Evolutionary conservation across 2,113 vertebrate species (phyloP).

Genomic region (Bubalus kerabau): DNA sequence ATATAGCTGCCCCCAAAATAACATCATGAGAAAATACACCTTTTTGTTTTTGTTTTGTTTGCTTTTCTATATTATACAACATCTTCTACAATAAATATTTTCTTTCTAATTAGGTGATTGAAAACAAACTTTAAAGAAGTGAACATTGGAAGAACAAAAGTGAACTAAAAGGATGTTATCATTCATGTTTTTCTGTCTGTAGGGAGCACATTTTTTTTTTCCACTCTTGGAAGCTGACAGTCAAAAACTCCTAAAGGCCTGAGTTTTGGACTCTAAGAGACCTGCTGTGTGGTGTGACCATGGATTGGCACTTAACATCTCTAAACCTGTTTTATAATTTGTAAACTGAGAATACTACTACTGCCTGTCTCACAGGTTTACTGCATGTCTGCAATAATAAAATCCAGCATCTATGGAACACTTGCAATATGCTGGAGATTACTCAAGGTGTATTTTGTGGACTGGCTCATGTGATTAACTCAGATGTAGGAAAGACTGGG

Average conservation of each 20-base stretch:
- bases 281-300: not conserved
- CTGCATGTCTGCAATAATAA: not conserved
- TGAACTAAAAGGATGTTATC: not conserved
- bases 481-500: too few species aligned
- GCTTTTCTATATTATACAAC: not conserved
- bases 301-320: not conserved
- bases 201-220: too few species aligned
- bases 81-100: not conserved
- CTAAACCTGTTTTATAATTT: not conserved
- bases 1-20: not conserved
- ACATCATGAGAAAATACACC: not conserved
- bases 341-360: not conserved
- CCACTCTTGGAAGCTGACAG: not conserved
- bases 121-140: not conserved
- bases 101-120: not conserved
- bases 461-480: too few species aligned
- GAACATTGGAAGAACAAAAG: not conserved
- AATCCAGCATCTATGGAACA: not conserved
- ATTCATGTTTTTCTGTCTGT: not conserved
- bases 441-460: too few species aligned
- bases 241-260: not conserved
- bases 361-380: not conserved
- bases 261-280: not conserved
- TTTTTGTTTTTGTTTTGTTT: not conserved
- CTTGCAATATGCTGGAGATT: not conserved